Evolutionary conservation across 2,888 invertebrate species (phyloP).

Genomic region (Agonopterix arenella): DNA sequence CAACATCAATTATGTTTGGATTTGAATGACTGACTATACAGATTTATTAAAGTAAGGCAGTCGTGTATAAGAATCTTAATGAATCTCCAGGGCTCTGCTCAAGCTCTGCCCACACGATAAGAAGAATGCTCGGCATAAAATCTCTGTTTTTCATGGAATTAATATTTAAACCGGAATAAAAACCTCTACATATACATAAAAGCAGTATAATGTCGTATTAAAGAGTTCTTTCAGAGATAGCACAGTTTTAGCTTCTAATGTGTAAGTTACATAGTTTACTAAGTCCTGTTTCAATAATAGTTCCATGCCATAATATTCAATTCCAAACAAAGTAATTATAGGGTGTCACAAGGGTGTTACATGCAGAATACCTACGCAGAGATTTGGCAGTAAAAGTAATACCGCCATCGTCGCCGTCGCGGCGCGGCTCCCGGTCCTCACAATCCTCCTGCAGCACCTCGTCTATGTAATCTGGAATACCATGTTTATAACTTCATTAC

Average conservation of each 20-base stretch:
- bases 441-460: constrained; percentile 84
- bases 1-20: constrained; percentile 49
- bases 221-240: too few species aligned
- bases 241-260: constrained; percentile 4
- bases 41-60: too few species aligned
- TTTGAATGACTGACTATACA: constrained; percentile 22
- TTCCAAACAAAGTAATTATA: constrained; percentile 40
- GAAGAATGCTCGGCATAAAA: too few species aligned
- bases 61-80: too few species aligned
- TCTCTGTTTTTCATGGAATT: too few species aligned
- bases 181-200: too few species aligned
- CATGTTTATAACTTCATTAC: background rate
- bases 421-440: constrained; percentile 68
- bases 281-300: background rate
- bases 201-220: too few species aligned
- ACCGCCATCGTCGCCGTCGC: constrained; percentile 86
- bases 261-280: background rate
- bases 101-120: too few species aligned
- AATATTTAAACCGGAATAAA: too few species aligned
- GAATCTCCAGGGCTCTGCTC: too few species aligned
- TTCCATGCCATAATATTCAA: constrained; percentile 31
- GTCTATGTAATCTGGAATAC: constrained; percentile 86
- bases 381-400: constrained; percentile 94
- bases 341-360: constrained; percentile 38
- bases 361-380: constrained; percentile 85